Conservation (phyloP, 2,797 vertebrate species). For the Cebuella pygmaea region DNA sequence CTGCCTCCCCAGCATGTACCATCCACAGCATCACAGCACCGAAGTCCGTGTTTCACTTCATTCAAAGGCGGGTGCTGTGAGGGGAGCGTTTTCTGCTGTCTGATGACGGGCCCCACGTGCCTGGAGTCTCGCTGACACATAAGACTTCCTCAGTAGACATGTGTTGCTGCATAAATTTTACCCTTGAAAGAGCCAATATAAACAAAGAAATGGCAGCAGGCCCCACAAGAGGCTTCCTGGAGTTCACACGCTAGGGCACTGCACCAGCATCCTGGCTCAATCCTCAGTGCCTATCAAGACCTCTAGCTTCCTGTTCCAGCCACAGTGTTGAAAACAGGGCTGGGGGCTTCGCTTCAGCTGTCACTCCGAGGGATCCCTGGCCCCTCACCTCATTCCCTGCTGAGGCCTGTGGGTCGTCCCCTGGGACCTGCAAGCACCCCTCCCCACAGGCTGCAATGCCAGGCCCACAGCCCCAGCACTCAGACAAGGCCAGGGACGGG, state of each 20-base stretch:
- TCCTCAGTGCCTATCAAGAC: accelerated
- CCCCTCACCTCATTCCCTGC: not conserved
- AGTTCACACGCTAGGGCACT: too few species aligned
- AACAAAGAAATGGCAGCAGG: not conserved
- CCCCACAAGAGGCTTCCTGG: not conserved
- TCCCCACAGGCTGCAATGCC: not conserved
- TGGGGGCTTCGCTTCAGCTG: not conserved
- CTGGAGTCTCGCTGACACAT: accelerated
- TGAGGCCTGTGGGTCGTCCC: accelerated
- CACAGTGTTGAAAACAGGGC: accelerated
- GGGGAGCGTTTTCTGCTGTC: accelerated
- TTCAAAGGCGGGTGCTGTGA: accelerated
- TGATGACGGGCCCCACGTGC: accelerated
- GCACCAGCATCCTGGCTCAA: accelerated
- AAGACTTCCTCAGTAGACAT: accelerated
- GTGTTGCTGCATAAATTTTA: accelerated
- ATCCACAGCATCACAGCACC: accelerated
- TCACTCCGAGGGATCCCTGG: not conserved
- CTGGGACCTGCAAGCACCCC: not conserved
- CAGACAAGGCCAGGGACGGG: too few species aligned
- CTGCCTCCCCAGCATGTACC: too few species aligned
- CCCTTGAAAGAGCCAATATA: accelerated
- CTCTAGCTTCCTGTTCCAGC: not conserved
- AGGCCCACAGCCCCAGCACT: not conserved
- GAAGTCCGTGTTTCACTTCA: accelerated